These are phyloP conservation scores for Gallinago undulata DNA, from an alignment of 2,113 vertebrate species.

Conservation along the genomic window DNA sequence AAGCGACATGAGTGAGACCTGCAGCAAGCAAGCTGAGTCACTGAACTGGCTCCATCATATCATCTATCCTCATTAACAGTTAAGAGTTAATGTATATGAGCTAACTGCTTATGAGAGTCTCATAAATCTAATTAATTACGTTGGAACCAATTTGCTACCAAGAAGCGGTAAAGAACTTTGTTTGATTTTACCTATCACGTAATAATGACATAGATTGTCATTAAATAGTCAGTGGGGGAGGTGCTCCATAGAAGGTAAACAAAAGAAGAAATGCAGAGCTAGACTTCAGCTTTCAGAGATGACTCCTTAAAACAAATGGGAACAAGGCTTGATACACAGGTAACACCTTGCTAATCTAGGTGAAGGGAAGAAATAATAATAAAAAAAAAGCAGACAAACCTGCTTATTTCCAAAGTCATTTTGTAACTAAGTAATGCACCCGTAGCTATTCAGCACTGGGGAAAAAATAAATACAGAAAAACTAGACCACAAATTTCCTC, in stretches of 20 bases:
- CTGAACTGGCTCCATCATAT: not conserved
- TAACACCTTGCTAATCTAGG: not conserved
- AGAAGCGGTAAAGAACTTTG: not conserved
- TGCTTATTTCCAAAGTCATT: not conserved
- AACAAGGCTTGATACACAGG: not conserved
- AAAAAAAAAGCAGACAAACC: not conserved
- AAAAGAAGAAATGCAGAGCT: not conserved
- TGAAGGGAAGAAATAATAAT: too few species aligned
- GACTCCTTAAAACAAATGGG: not conserved
- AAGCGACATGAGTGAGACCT: not conserved
- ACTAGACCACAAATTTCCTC: not conserved
- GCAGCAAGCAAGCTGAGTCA: not conserved
- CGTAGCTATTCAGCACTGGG: not conserved
- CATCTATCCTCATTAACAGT: not conserved
- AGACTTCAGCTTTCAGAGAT: not conserved
- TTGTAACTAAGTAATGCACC: not conserved
- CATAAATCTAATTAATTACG: not conserved
- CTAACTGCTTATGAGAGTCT: not conserved
- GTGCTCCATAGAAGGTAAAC: not conserved
- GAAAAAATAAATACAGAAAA: not conserved
- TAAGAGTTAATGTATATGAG: not conserved
- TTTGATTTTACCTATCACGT: not conserved
- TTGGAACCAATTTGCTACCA: not conserved
- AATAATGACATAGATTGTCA: not conserved
- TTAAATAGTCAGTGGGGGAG: not conserved